Evolutionary conservation across 2,797 vertebrate species (phyloP), one percentile per base, ranked within the genome.

Genomic region (Myotis vivesi): DNA sequence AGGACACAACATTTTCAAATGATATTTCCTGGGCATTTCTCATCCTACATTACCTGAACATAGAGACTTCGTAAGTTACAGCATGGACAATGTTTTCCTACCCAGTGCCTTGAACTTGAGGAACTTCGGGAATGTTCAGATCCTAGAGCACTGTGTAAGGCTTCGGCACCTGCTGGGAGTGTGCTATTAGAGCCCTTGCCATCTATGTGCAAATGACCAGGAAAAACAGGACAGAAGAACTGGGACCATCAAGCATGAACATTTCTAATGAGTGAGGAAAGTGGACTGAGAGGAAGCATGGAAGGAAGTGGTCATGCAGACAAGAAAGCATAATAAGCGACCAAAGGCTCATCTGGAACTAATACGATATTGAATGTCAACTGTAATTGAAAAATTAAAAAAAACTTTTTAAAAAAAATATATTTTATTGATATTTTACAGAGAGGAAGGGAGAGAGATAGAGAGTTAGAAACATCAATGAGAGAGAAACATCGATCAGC

Each of bases 241-340:
- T 57, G 66, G 23, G 46, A 85, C 41, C 22, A 84, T 46, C 20
- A 85, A 57, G 55, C 55, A 69, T 4, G 55, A 91, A 92, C 25
- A 92, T 23, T 84, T 91, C 87, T 88, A 68, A 85, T 41, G 41
- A 92, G 36, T 36, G 57, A 83, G 59, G 23, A 89, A 28, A 75
- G 30, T 23, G 59, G 76, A 20, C 17, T 28, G 55, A 49, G 23
- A 73, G 49, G 73, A 15, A 85, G 15, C 12, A 23, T 16, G 71
- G 53, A 85, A 93, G 36, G 71, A 89, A 73, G 72, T n/a, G 41
- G 22, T 23, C 8, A 36, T 23, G 69, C 51, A 95, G 44, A 38
- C 5, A 38, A 20, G 64, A 82, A 53, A 41, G 55, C 46, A 76
- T 9, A 19, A 0, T 41, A 81, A 94, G 33, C 72, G n/a, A 15